Conservation (phyloP, 2,113 vertebrate genomes). For the Oryzias melastigma region DNA sequence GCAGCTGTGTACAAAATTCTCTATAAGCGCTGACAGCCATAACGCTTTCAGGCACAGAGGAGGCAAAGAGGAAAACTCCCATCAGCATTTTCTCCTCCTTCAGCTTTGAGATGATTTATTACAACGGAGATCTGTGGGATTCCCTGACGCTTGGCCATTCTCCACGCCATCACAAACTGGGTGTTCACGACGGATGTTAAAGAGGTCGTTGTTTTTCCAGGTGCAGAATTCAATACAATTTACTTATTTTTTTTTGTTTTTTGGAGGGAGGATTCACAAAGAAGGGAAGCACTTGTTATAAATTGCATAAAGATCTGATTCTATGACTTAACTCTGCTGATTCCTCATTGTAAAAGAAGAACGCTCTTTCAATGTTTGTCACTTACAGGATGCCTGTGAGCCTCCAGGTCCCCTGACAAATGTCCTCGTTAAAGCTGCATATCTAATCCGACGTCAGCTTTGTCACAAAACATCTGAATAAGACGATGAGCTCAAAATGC, state of each 20-base stretch:
- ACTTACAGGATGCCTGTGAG: constrained; percentile 15
- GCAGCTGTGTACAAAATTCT: constrained; percentile 41
- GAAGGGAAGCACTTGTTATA: constrained; percentile 5
- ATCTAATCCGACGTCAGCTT: constrained; percentile 44
- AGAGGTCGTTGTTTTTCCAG: constrained; percentile 25
- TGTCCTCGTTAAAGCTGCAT: constrained; percentile 35
- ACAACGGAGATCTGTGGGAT: constrained; percentile 59
- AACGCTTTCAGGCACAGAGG: constrained; percentile 46
- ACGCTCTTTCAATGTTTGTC: constrained; percentile 35
- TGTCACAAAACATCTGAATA: constrained; percentile 44
- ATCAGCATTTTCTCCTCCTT: constrained; percentile 72
- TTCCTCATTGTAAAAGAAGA: constrained; percentile 29
- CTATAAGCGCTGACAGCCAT: constrained; percentile 49
- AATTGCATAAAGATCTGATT: constrained; percentile 28
- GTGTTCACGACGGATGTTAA: constrained; percentile 14
- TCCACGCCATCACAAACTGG: constrained; percentile 35
- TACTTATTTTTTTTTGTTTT: neutral
- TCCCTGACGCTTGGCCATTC: constrained; percentile 58
- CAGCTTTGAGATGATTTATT: constrained; percentile 68
- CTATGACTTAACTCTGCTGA: constrained; percentile 37
- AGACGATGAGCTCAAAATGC: constrained; percentile 8
- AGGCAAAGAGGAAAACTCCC: constrained; percentile 62
- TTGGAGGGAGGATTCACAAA: constrained; percentile 4
- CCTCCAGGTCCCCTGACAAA: constrained; percentile 34
- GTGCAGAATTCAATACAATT: constrained; percentile 19